A percentile compares a stretch with the other conserved stretches of the same genome.
These are phyloP conservation scores for Tragulus kanchil DNA, from an alignment of 2,113 vertebrate species.

Conservation along the genomic window DNA sequence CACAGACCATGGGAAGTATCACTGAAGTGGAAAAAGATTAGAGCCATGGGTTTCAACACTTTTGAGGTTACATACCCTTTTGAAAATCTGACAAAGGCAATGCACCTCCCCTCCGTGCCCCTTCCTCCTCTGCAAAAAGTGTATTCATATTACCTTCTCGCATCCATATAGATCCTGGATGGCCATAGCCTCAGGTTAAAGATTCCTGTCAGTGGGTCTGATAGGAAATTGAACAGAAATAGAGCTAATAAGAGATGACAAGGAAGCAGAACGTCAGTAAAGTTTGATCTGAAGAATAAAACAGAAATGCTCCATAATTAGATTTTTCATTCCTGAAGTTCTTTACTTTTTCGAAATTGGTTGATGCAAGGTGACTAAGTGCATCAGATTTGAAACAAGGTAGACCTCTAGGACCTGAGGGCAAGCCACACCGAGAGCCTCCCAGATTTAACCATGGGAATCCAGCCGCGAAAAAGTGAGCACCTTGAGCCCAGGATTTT, in stretches of 20 bases:
- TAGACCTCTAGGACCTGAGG: not conserved
- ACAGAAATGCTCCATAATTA: not conserved
- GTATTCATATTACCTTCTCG: too few relatives aligned
- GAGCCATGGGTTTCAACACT: not conserved
- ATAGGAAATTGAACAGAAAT: not conserved
- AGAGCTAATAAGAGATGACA: not conserved
- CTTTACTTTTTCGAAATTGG: not conserved
- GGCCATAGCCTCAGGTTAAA: not conserved
- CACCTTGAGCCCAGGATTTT: not conserved
- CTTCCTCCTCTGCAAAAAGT: not conserved
- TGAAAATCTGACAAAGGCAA: slow-evolving; percentile 13
- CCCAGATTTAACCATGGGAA: not conserved
- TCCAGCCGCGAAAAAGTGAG: too few relatives aligned
- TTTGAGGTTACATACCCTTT: not conserved
- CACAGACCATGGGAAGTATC: not conserved
- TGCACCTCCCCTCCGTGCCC: not conserved
- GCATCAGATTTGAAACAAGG: not conserved
- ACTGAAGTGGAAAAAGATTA: slow-evolving; percentile 17
- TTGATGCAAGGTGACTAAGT: too few relatives aligned
- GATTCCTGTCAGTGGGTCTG: not conserved
- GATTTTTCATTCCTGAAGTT: not conserved
- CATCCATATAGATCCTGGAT: not conserved
- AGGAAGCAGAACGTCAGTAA: not conserved
- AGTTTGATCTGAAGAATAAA: not conserved
- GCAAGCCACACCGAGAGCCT: not conserved